A percentile compares a stretch with the other conserved stretches of the same genome.
Conservation (phyloP, 1,140 invertebrate genomes). For the Panagrolaimus sp. region DNA sequence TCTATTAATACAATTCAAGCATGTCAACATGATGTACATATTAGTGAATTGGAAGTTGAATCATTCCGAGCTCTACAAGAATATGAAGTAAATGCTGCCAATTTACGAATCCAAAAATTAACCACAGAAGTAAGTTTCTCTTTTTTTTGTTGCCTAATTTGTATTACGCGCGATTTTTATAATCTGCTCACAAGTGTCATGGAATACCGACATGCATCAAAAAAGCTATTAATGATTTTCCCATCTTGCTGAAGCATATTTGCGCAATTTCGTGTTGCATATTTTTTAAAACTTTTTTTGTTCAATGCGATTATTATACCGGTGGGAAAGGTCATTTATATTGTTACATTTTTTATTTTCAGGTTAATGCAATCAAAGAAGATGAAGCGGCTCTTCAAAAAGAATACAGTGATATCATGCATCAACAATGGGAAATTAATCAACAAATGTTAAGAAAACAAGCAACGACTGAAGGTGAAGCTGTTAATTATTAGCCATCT, state of each 20-base stretch:
- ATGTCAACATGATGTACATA: neutral
- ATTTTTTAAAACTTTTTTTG: slow-evolving; percentile 9
- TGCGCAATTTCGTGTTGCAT: slow-evolving; percentile 18
- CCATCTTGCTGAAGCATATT: neutral
- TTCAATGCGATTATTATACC: neutral
- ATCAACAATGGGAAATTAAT: slow-evolving; percentile 59
- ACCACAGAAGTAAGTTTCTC: neutral
- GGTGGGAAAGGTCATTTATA: neutral
- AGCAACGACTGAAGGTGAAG: slow-evolving; percentile 34
- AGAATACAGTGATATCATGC: slow-evolving; percentile 69
- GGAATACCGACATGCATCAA: slow-evolving; percentile 4
- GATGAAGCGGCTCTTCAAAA: slow-evolving; percentile 86
- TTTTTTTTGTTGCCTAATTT: slow-evolving; percentile 6
- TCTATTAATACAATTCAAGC: neutral
- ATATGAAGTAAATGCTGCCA: neutral
- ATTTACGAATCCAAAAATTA: neutral
- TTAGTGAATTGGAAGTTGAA: neutral
- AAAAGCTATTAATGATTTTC: no score
- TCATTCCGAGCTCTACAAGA: neutral
- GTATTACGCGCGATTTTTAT: slow-evolving; percentile 17
- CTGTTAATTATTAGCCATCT: slow-evolving; percentile 34
- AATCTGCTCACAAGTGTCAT: slow-evolving; percentile 14
- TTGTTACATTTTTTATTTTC: slow-evolving; percentile 25
- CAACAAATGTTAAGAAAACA: slow-evolving; percentile 33
- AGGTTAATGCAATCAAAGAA: slow-evolving; percentile 69